Evolutionary conservation across 2,888 invertebrate species (phyloP).

Genomic region (Drosophila planitibia): DNA sequence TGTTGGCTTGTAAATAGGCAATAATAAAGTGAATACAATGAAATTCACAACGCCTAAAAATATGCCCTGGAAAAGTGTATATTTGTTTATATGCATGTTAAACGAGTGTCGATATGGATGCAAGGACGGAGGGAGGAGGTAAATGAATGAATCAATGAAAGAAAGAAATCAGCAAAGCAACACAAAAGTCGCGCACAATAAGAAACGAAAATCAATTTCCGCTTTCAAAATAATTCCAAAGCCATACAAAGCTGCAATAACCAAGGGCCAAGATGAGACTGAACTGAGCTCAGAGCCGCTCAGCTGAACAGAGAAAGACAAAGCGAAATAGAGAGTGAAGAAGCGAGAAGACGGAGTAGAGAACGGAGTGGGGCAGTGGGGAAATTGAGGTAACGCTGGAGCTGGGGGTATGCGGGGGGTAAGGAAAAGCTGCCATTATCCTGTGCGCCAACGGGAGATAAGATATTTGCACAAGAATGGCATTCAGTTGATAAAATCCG

Average conservation of each 20-base stretch:
- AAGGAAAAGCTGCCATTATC: constrained; percentile 74
- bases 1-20: neutral
- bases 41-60: neutral
- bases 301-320: constrained; percentile 33
- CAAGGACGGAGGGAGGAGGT: neutral
- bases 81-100: constrained; percentile 39
- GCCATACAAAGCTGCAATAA: constrained; percentile 71
- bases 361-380: neutral
- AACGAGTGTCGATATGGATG: constrained; percentile 18
- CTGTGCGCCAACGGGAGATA: constrained; percentile 72
- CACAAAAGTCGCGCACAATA: constrained; percentile 68
- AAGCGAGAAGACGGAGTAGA: neutral
- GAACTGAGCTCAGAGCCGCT: constrained; percentile 49
- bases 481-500: constrained; percentile 83
- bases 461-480: constrained; percentile 83
- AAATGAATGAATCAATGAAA: constrained; percentile 36
- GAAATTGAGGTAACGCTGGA: constrained; percentile 19
- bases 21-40: constrained; percentile 1
- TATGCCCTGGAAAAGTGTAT: constrained; percentile 9
- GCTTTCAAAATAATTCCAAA: constrained; percentile 81
- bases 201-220: constrained; percentile 79
- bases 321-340: constrained; percentile 6
- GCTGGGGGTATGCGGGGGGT: neutral
- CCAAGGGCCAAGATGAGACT: constrained; percentile 50
- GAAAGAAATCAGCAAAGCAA: constrained; percentile 50